Evolutionary conservation across 2,797 vertebrate genomes (phyloP).

Genomic region (Vireo griseus): DNA sequence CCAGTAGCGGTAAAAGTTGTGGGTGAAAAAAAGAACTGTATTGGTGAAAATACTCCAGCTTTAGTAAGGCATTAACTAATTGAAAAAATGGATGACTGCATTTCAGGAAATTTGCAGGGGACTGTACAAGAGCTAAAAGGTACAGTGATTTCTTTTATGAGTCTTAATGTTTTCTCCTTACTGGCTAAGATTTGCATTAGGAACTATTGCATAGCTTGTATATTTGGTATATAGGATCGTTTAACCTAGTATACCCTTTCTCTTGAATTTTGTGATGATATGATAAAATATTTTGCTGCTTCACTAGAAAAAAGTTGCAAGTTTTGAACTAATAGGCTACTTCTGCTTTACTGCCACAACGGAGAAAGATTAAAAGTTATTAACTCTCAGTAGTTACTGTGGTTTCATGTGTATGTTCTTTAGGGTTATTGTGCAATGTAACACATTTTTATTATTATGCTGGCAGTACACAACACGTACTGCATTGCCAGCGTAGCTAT

Average conservation of each 20-base stretch:
- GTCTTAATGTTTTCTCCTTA: neutral
- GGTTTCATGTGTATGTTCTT: neutral
- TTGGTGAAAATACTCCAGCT: neutral
- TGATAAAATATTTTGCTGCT: neutral
- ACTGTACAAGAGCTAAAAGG: neutral
- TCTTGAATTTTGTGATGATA: neutral
- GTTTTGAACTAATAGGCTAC: neutral
- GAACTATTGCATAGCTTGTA: neutral
- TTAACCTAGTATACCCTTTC: neutral
- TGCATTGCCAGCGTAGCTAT: neutral
- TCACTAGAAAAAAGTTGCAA: fast-evolving
- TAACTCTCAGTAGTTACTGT: neutral
- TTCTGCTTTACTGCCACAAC: neutral
- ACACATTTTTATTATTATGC: neutral
- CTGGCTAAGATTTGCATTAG: neutral
- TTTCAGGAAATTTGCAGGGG: neutral
- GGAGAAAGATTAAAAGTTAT: neutral
- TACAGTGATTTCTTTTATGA: neutral
- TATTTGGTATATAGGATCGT: fast-evolving
- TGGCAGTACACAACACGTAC: neutral
- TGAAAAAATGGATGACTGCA: neutral
- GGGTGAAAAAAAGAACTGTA: neutral
- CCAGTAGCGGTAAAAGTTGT: neutral
- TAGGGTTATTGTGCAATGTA: neutral
- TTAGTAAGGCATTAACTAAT: neutral